Base-by-base conservation (phyloP, 2,888 invertebrate species). In the Dichetophora obliterata region DNA sequence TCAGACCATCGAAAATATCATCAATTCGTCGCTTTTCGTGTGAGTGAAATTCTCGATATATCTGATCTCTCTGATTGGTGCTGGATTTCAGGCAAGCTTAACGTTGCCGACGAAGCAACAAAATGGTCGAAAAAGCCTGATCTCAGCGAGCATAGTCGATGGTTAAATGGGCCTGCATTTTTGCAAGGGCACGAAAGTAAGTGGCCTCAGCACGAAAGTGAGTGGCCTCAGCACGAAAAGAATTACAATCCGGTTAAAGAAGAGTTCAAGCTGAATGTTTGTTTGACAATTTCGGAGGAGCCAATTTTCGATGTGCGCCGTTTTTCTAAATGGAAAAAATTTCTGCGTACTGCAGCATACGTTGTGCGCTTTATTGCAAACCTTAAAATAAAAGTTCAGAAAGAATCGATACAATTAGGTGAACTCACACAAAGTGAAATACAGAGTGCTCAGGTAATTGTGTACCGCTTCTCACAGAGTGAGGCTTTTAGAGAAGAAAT, bases 1-100 rank as follows among this genome's bases (percentile, higher is more conserved):
- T 59, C 22, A 11, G 59, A 59, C 5, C 31, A 31, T 31, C 31
- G 31, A 31, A 31, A 31, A 5, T 31, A 31, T 31, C 31, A 31
- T 31, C 31, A 31, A 31, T 84, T 31, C 31, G 31, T 31, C 31
- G 31, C 3, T 4, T 31, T 31, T 5, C 31, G 31, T 31, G 31
- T 31, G 2, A 80, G 80, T 0, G 82, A 84, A 69, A 82, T 80
- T n/a, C 43, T 78, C 14, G 78, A 75, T 24, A 34, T 66, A n/a
- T 19, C 75, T 3, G 77, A 74, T 22, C 19, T 77, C 1, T 11
- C 37, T 8, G 71, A 77, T 59, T 77, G 71, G 77, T 31, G 19
- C n/a, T 77, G 77, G 75, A 50, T 77, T 31, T 22, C 72, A n/a
- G 34, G 68, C 4, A 75, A 75, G 48, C 34, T 50, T 0, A 77